Percentiles rank a stretch among this genome's conserved stretches.
Conservation (phyloP, 1,140 invertebrate genomes). For the Sinella curviseta region DNA sequence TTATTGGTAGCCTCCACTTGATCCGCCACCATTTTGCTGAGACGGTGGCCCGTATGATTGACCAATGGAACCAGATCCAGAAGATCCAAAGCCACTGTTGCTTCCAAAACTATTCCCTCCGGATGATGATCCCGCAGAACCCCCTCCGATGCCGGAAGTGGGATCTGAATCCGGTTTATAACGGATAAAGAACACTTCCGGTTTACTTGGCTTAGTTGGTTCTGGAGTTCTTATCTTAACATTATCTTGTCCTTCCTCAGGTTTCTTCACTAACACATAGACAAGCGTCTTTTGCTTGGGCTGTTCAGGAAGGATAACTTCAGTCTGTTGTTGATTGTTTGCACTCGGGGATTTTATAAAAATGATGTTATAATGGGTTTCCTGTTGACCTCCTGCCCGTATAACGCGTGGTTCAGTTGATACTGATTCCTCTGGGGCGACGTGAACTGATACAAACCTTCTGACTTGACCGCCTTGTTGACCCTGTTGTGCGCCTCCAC, state of each 20-base stretch:
- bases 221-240: slow-evolving; percentile 61
- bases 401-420: not conserved
- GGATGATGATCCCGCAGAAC: not conserved
- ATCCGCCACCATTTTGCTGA: not conserved
- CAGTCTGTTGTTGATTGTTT: slow-evolving; percentile 74
- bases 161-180: not conserved
- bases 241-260: slow-evolving; percentile 1
- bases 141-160: not conserved
- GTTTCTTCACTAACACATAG: slow-evolving; percentile 80
- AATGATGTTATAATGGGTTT: slow-evolving; percentile 61
- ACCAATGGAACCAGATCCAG: not conserved
- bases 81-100: not conserved
- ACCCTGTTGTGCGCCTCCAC: not conserved
- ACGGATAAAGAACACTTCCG: not conserved
- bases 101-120: not conserved
- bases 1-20: not conserved
- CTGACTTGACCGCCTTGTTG: slow-evolving; percentile 3
- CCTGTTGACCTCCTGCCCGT: not conserved
- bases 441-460: slow-evolving; percentile 5
- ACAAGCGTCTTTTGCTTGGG: slow-evolving; percentile 77
- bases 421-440: slow-evolving; percentile 27
- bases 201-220: not conserved
- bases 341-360: slow-evolving; percentile 83
- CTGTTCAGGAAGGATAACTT: slow-evolving; percentile 61
- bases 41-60: not conserved